phyloP scores from a whole-genome alignment of 2,113 vertebrate species.

The Callocephalon fimbriatum region DNA sequence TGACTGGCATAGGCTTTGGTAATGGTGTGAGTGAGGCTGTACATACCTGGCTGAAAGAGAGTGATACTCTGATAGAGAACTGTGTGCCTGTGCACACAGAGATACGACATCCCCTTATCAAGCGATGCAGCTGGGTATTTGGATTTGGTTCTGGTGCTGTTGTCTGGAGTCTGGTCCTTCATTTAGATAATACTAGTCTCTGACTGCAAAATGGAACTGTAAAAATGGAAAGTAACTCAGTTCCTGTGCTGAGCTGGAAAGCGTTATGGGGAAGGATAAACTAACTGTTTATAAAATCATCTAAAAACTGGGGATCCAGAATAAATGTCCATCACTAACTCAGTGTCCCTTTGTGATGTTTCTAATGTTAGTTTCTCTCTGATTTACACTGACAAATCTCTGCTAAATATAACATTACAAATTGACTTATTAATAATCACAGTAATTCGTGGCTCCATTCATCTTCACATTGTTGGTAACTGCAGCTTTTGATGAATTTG shows the following conservation, averaged over 20 bases:
- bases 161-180: background rate
- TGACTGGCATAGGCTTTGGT: background rate
- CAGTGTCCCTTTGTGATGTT: background rate
- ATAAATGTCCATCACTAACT: constrained; percentile 42
- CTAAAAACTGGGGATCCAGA: background rate
- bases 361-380: background rate
- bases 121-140: background rate
- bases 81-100: background rate
- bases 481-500: background rate
- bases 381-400: constrained; percentile 28
- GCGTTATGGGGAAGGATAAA: background rate
- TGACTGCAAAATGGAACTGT: background rate
- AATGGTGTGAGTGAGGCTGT: background rate
- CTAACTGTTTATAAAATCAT: background rate
- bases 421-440: constrained; percentile 10
- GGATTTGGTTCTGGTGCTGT: background rate
- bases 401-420: constrained; percentile 23
- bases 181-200: background rate
- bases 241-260: constrained; percentile 2
- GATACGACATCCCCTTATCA: accelerated
- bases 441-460: background rate
- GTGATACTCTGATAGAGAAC: background rate
- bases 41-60: background rate
- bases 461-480: background rate
- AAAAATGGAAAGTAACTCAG: background rate